A percentile compares a stretch with the other conserved stretches of the same genome.
These are phyloP conservation scores for Oopsacas minuta DNA, from an alignment of 37 sponge, comb jelly and placozoan species.

Conservation along the genomic window DNA sequence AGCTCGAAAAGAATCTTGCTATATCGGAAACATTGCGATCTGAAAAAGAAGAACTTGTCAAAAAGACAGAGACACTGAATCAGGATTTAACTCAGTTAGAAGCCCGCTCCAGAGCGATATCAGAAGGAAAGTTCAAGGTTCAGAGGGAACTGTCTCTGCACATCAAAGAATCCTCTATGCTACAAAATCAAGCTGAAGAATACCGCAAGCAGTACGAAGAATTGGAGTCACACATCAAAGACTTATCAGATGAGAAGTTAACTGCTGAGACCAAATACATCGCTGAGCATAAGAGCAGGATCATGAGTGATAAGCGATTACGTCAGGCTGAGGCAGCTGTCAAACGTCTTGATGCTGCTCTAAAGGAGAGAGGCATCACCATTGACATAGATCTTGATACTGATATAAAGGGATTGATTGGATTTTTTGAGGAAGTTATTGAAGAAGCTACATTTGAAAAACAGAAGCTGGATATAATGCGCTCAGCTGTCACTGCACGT, in stretches of 20 bases:
- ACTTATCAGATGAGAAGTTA: slow-evolving; percentile 15
- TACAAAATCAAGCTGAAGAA: neutral
- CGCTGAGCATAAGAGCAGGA: slow-evolving; percentile 60
- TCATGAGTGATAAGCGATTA: slow-evolving; percentile 68
- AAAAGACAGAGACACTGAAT: neutral
- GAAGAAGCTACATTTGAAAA: slow-evolving; percentile 79
- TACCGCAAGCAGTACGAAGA: slow-evolving; percentile 9
- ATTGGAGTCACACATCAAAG: neutral
- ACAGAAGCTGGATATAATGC: slow-evolving; percentile 73
- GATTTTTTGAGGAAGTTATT: slow-evolving; percentile 89
- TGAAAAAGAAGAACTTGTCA: neutral
- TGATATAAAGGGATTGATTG: slow-evolving; percentile 75
- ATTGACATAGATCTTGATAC: slow-evolving; percentile 85
- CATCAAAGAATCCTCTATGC: neutral
- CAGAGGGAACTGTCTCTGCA: neutral
- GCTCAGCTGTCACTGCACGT: slow-evolving; percentile 61
- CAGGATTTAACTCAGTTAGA: neutral
- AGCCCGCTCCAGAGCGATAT: neutral
- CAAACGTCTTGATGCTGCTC: slow-evolving; percentile 77
- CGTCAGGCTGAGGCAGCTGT: slow-evolving; percentile 87
- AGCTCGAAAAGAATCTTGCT: slow-evolving; percentile 11
- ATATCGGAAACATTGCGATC: neutral
- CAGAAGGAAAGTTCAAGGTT: neutral
- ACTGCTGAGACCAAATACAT: slow-evolving; percentile 32
- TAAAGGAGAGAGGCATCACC: slow-evolving; percentile 81